A percentile compares a stretch with the other conserved stretches of the same genome.
Evolutionary conservation across 2,888 invertebrate species (phyloP).

Genomic region (Lepidonotus clava): DNA sequence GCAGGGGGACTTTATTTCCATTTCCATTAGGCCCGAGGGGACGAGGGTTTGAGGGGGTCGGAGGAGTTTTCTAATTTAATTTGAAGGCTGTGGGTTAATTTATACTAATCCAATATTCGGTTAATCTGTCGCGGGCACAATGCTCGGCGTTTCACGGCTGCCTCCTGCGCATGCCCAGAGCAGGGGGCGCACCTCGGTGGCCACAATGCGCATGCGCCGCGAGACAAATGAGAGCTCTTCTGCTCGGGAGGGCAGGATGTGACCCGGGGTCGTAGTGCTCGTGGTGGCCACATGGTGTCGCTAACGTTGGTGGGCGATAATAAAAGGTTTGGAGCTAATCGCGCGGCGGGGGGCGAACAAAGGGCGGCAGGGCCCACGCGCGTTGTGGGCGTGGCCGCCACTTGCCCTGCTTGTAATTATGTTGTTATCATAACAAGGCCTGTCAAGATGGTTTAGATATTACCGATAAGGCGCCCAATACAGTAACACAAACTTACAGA

Average conservation of each 20-base stretch:
- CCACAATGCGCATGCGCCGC: conserved; percentile 36
- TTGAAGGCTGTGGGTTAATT: conserved; percentile 21
- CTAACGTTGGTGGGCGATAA: conserved; percentile 43
- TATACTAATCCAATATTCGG: conserved; percentile 31
- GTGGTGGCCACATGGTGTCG: conserved; percentile 52
- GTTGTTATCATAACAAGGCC: conserved; percentile 50
- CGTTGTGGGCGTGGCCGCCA: conserved; percentile 50
- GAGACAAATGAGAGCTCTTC: conserved; percentile 31
- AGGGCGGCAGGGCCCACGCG: neutral
- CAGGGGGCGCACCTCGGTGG: neutral
- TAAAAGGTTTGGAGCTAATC: conserved; percentile 36
- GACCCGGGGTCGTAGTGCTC: conserved; percentile 41
- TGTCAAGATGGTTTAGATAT: conserved; percentile 48
- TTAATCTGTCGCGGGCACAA: conserved; percentile 22
- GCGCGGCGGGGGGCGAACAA: conserved; percentile 28
- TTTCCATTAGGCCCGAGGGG: conserved; percentile 9
- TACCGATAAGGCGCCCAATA: conserved; percentile 15
- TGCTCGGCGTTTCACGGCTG: neutral
- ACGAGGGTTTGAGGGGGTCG: too few species aligned
- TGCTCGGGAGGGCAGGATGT: conserved; percentile 20
- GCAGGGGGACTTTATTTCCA: neutral
- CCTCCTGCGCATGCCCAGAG: conserved; percentile 4
- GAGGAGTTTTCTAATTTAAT: conserved; percentile 39
- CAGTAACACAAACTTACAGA: neutral
- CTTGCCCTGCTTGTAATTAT: conserved; percentile 46